Evolutionary conservation across 1,140 invertebrate species (phyloP).

Genomic region (Apis florea): DNA sequence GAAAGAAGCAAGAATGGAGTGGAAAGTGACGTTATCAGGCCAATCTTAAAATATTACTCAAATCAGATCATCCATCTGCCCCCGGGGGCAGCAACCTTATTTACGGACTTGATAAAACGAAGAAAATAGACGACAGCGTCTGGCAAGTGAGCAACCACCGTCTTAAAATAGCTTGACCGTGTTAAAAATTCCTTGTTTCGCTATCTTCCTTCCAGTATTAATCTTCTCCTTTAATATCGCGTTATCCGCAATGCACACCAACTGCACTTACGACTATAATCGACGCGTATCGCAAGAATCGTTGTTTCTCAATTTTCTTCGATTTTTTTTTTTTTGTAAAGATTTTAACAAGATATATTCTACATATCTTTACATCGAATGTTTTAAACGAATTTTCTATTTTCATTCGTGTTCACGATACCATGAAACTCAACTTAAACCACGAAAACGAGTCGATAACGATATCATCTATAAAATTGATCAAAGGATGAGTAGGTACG

Average conservation of each 20-base stretch:
- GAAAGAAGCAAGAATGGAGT: too few species aligned
- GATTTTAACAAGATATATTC: too few species aligned
- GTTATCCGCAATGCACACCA: background rate
- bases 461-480: too few species aligned
- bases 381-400: too few species aligned
- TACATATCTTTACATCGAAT: too few species aligned
- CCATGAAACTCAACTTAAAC: background rate
- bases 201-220: conserved; percentile 9
- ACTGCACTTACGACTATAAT: background rate
- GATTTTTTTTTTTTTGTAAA: too few species aligned
- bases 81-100: conserved; percentile 46
- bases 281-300: background rate
- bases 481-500: too few species aligned
- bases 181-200: background rate
- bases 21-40: conserved; percentile 46
- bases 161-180: conserved; percentile 53
- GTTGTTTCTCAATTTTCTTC: too few species aligned
- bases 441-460: too few species aligned
- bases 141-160: conserved; percentile 1
- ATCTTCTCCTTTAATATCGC: conserved; percentile 29
- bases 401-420: conserved; percentile 3
- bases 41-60: conserved; percentile 49
- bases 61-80: conserved; percentile 53
- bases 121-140: conserved; percentile 50
- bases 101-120: conserved; percentile 55